Conservation (phyloP, 1,140 invertebrate genomes). For the Bombus confusus region DNA sequence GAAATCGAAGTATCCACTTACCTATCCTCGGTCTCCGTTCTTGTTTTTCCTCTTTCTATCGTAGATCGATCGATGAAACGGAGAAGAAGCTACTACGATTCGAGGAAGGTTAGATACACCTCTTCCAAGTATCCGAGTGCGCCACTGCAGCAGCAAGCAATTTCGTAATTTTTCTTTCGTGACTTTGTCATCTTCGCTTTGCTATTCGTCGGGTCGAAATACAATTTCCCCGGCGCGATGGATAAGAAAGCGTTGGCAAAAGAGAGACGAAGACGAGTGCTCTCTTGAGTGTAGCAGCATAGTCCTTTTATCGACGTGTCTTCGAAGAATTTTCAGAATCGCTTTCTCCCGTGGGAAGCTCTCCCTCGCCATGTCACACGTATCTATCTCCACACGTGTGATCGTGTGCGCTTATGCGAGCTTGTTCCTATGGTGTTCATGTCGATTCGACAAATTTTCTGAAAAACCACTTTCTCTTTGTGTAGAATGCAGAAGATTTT, state of each 20-base stretch:
- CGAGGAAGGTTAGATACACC: constrained; percentile 27
- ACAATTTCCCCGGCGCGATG: constrained; percentile 78
- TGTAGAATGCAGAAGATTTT: too few species aligned
- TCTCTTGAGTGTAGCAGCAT: constrained; percentile 43
- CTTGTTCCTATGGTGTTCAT: not conserved
- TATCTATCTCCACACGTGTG: constrained; percentile 25
- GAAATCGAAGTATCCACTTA: constrained; percentile 77
- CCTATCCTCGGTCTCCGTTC: constrained; percentile 19
- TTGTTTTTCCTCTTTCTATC: constrained; percentile 60
- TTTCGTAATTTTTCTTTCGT: constrained; percentile 81
- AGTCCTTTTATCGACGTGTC: constrained; percentile 63
- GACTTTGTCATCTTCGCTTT: constrained; percentile 83
- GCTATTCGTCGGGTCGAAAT: constrained; percentile 79
- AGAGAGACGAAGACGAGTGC: constrained; percentile 26
- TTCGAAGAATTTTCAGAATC: constrained; percentile 70
- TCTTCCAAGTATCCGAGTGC: constrained; percentile 33
- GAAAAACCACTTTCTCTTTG: not conserved
- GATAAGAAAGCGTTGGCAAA: constrained; percentile 36
- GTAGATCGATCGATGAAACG: constrained; percentile 49
- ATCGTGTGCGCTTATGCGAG: not conserved
- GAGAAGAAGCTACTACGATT: not conserved
- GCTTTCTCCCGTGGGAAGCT: constrained; percentile 62
- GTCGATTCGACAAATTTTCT: not conserved
- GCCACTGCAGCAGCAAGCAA: constrained; percentile 73
- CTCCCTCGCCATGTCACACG: constrained; percentile 44